Evolutionary conservation across 2,113 vertebrate genomes (phyloP).

Genomic region (Grammomys surdaster): DNA sequence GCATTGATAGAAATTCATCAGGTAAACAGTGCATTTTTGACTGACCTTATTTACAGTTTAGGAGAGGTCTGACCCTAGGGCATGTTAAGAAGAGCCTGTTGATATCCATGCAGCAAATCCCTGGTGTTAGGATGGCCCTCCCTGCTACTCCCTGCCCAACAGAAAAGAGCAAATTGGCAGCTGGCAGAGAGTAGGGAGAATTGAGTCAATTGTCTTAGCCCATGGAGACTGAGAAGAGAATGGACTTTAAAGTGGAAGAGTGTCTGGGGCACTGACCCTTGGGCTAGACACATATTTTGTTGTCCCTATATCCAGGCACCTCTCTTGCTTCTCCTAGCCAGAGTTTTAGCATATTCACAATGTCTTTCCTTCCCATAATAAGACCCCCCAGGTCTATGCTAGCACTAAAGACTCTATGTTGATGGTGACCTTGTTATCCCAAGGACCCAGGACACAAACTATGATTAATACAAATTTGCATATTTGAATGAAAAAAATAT

Average conservation of each 20-base stretch:
- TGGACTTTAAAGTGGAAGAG: neutral
- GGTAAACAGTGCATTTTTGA: neutral
- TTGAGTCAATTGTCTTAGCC: neutral
- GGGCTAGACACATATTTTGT: neutral
- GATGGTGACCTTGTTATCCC: neutral
- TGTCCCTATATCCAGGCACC: neutral
- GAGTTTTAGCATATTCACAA: neutral
- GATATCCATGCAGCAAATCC: neutral
- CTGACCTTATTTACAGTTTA: neutral
- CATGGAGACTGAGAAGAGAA: neutral
- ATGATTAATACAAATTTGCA: neutral
- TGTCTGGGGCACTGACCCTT: neutral
- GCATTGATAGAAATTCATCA: too few species aligned
- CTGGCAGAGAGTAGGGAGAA: neutral
- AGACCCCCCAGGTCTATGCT: neutral
- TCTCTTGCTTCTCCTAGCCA: neutral
- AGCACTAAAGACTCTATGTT: neutral
- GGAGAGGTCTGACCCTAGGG: neutral
- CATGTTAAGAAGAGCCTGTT: neutral
- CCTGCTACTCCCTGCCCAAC: neutral
- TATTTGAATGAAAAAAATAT: neutral
- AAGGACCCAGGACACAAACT: conserved; percentile 38
- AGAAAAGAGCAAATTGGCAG: neutral
- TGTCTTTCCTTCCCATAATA: neutral
- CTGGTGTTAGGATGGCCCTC: neutral